Conservation (phyloP, 2,888 invertebrate species). For the Alitta virens region DNA sequence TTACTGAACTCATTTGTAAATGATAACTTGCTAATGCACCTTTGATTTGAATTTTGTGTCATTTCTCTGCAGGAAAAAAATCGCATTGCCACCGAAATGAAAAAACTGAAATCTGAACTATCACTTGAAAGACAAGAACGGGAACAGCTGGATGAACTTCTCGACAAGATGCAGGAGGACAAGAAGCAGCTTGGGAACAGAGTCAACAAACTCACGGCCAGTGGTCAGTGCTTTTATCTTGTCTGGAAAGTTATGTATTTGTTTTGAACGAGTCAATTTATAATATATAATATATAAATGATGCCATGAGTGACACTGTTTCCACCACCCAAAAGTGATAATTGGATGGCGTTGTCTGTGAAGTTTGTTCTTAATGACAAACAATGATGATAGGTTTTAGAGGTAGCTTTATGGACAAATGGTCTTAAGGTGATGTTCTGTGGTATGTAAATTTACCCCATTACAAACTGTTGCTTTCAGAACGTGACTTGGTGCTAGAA, state of each 20-base stretch:
- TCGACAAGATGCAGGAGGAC: constrained; percentile 52
- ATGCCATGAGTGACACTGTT: too few relatives aligned
- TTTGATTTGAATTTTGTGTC: too few relatives aligned
- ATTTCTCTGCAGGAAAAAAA: constrained; percentile 34
- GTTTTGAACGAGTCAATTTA: too few relatives aligned
- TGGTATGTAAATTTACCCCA: neutral
- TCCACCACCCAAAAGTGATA: too few relatives aligned
- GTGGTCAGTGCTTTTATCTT: constrained; percentile 49
- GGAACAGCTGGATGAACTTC: constrained; percentile 43
- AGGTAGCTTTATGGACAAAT: neutral
- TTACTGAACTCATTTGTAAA: too few relatives aligned
- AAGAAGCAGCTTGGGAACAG: constrained; percentile 49
- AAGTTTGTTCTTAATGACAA: too few relatives aligned
- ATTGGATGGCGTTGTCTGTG: too few relatives aligned
- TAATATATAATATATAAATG: too few relatives aligned
- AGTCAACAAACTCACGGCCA: constrained; percentile 51
- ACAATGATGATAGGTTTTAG: too few relatives aligned
- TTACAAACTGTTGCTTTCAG: constrained; percentile 36
- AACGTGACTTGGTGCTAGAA: constrained; percentile 56
- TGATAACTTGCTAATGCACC: too few relatives aligned
- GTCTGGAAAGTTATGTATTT: too few relatives aligned
- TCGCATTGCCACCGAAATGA: constrained; percentile 35
- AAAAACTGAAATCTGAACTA: constrained; percentile 36
- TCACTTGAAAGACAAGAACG: constrained; percentile 39
- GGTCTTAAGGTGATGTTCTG: neutral